phyloP scores from a whole-genome alignment of 2,113 vertebrate genomes.

The Colaptes auratus region DNA sequence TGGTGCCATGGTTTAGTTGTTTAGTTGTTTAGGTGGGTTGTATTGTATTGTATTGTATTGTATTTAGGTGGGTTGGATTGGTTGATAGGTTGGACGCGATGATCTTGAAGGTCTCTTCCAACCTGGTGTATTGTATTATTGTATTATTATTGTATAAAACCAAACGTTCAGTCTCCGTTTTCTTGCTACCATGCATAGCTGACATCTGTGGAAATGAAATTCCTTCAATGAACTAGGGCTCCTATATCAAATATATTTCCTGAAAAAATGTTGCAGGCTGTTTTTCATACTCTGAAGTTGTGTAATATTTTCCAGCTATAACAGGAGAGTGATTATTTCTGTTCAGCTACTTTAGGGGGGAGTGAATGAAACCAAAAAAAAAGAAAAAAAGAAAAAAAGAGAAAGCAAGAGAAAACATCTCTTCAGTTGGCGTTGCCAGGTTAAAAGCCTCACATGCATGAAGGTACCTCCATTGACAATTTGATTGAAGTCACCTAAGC shows the following conservation, averaged over 20 bases:
- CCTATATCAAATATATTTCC: not conserved
- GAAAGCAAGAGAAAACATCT: fast-evolving
- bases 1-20: no score
- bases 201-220: not conserved
- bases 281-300: no score
- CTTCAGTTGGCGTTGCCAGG: fast-evolving
- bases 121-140: no score
- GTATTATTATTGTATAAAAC: no score
- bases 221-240: not conserved
- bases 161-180: not conserved
- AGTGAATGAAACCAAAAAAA: no score
- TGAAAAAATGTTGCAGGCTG: not conserved
- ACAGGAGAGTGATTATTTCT: not conserved
- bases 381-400: no score
- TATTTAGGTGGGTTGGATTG: no score
- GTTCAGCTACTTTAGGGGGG: not conserved
- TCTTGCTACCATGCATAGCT: not conserved
- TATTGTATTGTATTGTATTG: no score
- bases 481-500: not conserved
- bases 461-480: not conserved
- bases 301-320: no score
- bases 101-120: no score
- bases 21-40: no score
- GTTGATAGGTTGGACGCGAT: no score
- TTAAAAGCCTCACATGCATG: not conserved